Conservation (phyloP, 2,888 invertebrate genomes). For the Epistrophe grossulariae region DNA sequence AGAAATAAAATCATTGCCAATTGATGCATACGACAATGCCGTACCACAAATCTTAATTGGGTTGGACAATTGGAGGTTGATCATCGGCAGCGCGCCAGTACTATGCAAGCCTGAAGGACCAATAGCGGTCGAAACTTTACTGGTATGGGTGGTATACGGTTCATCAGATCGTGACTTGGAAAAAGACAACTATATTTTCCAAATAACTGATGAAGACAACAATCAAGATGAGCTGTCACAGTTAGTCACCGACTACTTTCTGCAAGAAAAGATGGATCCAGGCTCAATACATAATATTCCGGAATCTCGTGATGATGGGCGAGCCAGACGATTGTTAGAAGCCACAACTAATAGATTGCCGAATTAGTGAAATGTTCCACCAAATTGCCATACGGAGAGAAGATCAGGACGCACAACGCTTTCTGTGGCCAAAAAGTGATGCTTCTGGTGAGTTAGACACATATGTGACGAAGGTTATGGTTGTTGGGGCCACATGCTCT, state of each 20-base stretch:
- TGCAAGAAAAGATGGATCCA: not conserved
- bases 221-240: not conserved
- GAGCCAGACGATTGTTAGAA: not conserved
- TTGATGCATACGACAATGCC: not conserved
- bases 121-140: not conserved
- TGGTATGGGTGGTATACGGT: conserved; percentile 27
- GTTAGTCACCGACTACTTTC: not conserved
- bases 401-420: conserved; percentile 22
- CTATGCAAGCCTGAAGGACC: not conserved
- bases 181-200: not conserved
- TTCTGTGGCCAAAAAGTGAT: conserved; percentile 24
- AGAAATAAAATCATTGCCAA: not conserved
- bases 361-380: not conserved
- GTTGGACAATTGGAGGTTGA: not conserved
- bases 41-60: conserved; percentile 14
- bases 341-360: not conserved
- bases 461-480: conserved; percentile 30
- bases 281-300: not conserved
- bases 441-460: not conserved
- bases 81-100: not conserved
- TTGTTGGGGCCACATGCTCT: conserved; percentile 43
- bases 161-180: not conserved
- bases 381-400: conserved; percentile 6
- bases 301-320: not conserved
- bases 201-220: not conserved